phyloP scores from a whole-genome alignment of 2,888 invertebrate species.

The Synergus laeviventris region DNA sequence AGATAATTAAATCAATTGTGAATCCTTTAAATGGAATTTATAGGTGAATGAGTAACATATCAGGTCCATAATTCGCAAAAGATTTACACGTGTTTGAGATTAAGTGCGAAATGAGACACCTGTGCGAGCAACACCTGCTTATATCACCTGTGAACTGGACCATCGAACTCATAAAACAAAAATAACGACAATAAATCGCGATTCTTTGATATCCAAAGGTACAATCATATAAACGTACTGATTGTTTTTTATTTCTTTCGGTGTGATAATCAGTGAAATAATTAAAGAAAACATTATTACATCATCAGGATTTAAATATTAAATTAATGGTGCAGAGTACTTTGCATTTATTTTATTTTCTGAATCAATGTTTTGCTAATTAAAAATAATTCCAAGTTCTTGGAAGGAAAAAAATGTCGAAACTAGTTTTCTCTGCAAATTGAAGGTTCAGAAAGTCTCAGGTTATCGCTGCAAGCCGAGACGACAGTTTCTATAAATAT shows the following conservation, averaged over 20 bases:
- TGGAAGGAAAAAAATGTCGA: neutral
- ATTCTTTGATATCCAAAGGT: neutral
- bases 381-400: neutral
- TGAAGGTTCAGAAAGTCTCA: conserved; percentile 13
- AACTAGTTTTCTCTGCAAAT: conserved; percentile 10
- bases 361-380: neutral
- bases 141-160: conserved; percentile 31
- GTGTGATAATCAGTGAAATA: no score
- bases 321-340: neutral
- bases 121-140: conserved; percentile 8
- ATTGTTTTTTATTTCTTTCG: no score
- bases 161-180: conserved; percentile 19
- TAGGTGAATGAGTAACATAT: conserved; percentile 4
- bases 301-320: no score
- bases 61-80: neutral
- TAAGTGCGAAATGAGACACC: conserved; percentile 31
- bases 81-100: conserved; percentile 33
- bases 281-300: no score
- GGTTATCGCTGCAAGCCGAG: conserved; percentile 20
- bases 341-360: neutral
- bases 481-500: conserved; percentile 39
- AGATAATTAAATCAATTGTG: neutral
- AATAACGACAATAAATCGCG: neutral
- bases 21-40: neutral
- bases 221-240: neutral